Percentiles rank a stretch among this genome's conserved stretches.
phyloP scores from a whole-genome alignment of 2,888 invertebrate species.

The Microchrysa polita region DNA sequence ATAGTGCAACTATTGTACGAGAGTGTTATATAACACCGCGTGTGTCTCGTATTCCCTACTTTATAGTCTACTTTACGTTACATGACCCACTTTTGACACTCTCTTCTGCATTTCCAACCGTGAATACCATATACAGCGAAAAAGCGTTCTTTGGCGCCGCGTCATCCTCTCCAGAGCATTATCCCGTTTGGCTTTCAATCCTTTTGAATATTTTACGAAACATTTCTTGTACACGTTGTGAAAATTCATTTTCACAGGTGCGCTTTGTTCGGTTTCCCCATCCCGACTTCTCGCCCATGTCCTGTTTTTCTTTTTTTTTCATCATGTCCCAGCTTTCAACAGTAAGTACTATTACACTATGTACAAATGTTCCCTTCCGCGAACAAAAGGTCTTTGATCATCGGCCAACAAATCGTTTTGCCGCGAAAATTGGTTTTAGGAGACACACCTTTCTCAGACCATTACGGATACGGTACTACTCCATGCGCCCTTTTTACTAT shows the following conservation, averaged over 20 bases:
- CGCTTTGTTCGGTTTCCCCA: slow-evolving; percentile 18
- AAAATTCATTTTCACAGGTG: slow-evolving; percentile 26
- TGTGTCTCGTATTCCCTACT: too few relatives aligned
- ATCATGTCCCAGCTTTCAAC: neutral
- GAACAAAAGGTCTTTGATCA: neutral
- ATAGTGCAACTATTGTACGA: slow-evolving; percentile 16
- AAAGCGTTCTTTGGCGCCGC: neutral
- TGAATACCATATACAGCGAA: too few relatives aligned
- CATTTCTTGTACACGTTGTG: neutral
- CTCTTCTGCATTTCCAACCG: neutral
- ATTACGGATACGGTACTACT: too few relatives aligned
- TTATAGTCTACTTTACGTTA: too few relatives aligned
- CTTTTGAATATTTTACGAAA: slow-evolving; percentile 3
- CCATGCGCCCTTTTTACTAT: too few relatives aligned
- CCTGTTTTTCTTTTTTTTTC: too few relatives aligned
- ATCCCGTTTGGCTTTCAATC: slow-evolving; percentile 22
- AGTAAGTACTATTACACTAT: too few relatives aligned
- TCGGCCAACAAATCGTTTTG: too few relatives aligned
- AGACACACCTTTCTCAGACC: too few relatives aligned
- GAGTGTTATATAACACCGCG: neutral
- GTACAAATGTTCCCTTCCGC: neutral
- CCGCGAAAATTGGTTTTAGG: too few relatives aligned
- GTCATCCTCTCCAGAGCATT: slow-evolving; percentile 1
- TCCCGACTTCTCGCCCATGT: slow-evolving; percentile 4
- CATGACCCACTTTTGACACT: slow-evolving; percentile 23